A percentile compares a stretch with the other conserved stretches of the same genome.
These are phyloP conservation scores for Seriola dumerili DNA, from an alignment of 2,113 vertebrate genomes.

Conservation along the genomic window DNA sequence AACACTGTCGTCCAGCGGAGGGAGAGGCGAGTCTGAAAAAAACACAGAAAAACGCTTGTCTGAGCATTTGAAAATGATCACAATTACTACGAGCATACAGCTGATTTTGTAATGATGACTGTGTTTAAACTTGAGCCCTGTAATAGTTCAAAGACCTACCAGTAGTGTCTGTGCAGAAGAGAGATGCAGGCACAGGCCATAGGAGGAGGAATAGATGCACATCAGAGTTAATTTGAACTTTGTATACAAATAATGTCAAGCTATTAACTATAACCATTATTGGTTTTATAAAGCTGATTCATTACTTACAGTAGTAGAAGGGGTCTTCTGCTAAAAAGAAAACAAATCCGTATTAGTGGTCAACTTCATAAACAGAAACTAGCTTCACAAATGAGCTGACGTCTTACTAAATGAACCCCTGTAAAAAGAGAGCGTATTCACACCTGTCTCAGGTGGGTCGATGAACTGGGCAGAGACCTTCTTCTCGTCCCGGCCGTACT, in stretches of 20 bases:
- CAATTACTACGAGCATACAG: neutral
- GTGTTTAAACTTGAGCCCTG: neutral
- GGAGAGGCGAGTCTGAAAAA: slow-evolving; percentile 66
- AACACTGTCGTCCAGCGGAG: slow-evolving; percentile 76
- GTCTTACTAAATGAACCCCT: neutral
- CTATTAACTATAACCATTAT: neutral
- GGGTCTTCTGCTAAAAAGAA: slow-evolving; percentile 54
- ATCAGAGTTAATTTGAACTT: slow-evolving; percentile 24
- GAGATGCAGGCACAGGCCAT: slow-evolving; percentile 2
- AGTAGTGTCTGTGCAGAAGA: slow-evolving; percentile 51
- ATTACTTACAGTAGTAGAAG: slow-evolving; percentile 76
- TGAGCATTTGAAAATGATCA: slow-evolving; percentile 14
- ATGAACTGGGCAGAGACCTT: slow-evolving; percentile 93
- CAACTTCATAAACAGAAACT: neutral
- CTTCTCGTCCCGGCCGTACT: slow-evolving; percentile 91
- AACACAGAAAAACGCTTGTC: neutral
- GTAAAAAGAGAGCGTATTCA: neutral
- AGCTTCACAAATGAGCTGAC: neutral
- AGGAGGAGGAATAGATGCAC: slow-evolving; percentile 8
- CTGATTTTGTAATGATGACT: neutral
- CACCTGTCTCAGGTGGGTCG: slow-evolving; percentile 86
- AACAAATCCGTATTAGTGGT: slow-evolving; percentile 15
- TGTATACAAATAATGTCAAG: neutral
- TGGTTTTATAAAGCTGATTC: neutral
- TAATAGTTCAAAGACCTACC: slow-evolving; percentile 58